Evolutionary conservation across 2,797 vertebrate species (phyloP), one percentile per base, ranked within the genome.

Genomic region (Nyctibius grandis): DNA sequence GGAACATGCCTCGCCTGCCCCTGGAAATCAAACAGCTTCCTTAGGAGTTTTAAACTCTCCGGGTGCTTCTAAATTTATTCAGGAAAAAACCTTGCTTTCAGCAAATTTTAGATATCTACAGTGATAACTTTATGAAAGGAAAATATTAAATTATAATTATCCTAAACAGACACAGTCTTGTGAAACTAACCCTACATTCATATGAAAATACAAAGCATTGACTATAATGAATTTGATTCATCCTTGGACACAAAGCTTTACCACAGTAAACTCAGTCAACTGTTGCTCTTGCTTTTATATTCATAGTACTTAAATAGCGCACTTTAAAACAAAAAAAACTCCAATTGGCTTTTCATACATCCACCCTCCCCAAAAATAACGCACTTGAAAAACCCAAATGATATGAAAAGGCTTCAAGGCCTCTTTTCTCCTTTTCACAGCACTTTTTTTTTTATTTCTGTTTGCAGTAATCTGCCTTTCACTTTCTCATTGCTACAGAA

Each of bases 391-490:
- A 98, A 98, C 98, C 97, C 98, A 98, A 98, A 98, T 98, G 98
- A 98, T 98, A 98, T 98, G 98, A 98, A 98, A 97, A 98, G 98
- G 98, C 97, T 98, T 98, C 98, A 98, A 98, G 98, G 98, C 97
- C 97, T 98, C 98, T 98, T 98, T 98, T 98, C 98, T 98, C 98
- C 97, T 96, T 98, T 98, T 98, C 98, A 98, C 97, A 97, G 97
- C 94, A 96, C 97, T 97, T 97, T 98, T 98, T 87, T 97, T 97
- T 98, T 98, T 96, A 98, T 98, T 98, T 98, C 98, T 98, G 98
- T 98, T 98, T 98, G 98, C 98, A 98, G 98, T 98, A 98, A 98
- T 98, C 98, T 98, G 98, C 98, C 98, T 98, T 98, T 98, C 98
- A 98, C 98, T 98, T 98, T 98, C 98, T 98, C 98, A 97, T 98